These are phyloP conservation scores for Aphelinus certus DNA, from an alignment of 1,140 invertebrate genomes.

Conservation along the genomic window DNA sequence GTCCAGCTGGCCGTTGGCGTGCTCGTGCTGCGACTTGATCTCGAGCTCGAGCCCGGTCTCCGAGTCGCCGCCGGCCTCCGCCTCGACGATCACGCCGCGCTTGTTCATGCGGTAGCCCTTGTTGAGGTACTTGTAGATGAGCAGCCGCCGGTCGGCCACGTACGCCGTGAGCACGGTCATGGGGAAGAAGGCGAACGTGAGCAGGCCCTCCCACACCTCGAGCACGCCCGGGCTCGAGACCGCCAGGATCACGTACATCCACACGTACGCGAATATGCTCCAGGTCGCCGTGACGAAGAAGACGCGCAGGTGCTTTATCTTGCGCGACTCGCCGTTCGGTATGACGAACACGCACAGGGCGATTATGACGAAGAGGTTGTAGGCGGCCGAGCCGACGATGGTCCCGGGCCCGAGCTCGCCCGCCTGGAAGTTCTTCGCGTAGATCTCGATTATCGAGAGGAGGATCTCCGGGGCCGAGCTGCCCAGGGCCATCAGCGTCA, in stretches of 20 bases:
- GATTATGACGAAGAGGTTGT: slow-evolving; percentile 98
- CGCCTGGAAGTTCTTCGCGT: slow-evolving; percentile 90
- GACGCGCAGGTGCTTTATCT: slow-evolving; percentile 96
- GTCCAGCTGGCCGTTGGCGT: slow-evolving; percentile 65
- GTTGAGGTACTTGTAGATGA: slow-evolving; percentile 92
- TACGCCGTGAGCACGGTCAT: slow-evolving; percentile 96
- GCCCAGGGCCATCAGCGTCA: slow-evolving; percentile 98
- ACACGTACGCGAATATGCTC: slow-evolving; percentile 99
- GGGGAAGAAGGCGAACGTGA: slow-evolving; percentile 98
- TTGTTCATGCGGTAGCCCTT: slow-evolving; percentile 94
- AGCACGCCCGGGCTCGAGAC: slow-evolving; percentile 86
- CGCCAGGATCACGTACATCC: slow-evolving; percentile 96
- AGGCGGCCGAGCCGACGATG: slow-evolving; percentile 98
- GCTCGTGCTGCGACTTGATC: slow-evolving; percentile 74
- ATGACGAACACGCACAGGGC: slow-evolving; percentile 94
- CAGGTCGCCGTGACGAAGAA: slow-evolving; percentile 98
- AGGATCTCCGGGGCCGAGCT: slow-evolving; percentile 99
- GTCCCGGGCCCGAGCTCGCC: slow-evolving; percentile 97
- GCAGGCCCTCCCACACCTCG: slow-evolving; percentile 94
- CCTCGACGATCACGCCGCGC: slow-evolving; percentile 88
- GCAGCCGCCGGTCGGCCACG: slow-evolving; percentile 88
- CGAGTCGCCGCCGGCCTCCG: slow-evolving; percentile 76
- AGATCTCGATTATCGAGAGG: slow-evolving; percentile 95
- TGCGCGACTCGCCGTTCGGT: slow-evolving; percentile 86
- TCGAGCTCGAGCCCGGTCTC: slow-evolving; percentile 79